Conservation (phyloP, 2,113 vertebrate species). For the Paralichthys olivaceus region DNA sequence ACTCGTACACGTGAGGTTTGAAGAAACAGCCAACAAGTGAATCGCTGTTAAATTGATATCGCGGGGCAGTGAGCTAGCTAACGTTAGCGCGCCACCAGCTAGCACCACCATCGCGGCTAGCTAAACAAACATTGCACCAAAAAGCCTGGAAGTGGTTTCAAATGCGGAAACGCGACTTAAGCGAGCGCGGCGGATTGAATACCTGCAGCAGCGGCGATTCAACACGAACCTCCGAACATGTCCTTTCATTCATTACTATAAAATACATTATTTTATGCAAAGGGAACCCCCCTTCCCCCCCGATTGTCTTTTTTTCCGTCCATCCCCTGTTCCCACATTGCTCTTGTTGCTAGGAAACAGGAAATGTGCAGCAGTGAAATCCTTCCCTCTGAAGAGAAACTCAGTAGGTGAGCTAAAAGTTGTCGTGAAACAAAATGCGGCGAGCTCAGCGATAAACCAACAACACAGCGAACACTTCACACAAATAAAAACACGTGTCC, state of each 20-base stretch:
- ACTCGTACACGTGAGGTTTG: fast-evolving
- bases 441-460: neutral
- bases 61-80: neutral
- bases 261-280: slow-evolving; percentile 31
- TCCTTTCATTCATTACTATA: slow-evolving; percentile 9
- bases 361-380: slow-evolving; percentile 84
- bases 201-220: slow-evolving; percentile 42
- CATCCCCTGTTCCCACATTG: slow-evolving; percentile 72
- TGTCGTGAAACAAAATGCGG: neutral
- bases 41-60: neutral
- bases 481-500: neutral
- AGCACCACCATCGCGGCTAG: slow-evolving; percentile 61
- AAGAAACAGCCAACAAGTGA: neutral
- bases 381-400: slow-evolving; percentile 52
- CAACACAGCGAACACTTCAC: neutral
- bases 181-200: slow-evolving; percentile 12
- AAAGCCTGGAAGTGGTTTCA: slow-evolving; percentile 47
- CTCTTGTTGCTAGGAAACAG: slow-evolving; percentile 85
- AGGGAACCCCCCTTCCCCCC: slow-evolving; percentile 53
- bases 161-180: neutral
- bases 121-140: slow-evolving; percentile 81
- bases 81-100: slow-evolving; percentile 39
- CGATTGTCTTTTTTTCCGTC: slow-evolving; percentile 77
- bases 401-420: neutral
- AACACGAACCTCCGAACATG: neutral